A percentile compares a stretch with the other conserved stretches of the same genome.
These are phyloP conservation scores for Myopa testacea DNA, from an alignment of 2,888 invertebrate genomes.

Conservation along the genomic window DNA sequence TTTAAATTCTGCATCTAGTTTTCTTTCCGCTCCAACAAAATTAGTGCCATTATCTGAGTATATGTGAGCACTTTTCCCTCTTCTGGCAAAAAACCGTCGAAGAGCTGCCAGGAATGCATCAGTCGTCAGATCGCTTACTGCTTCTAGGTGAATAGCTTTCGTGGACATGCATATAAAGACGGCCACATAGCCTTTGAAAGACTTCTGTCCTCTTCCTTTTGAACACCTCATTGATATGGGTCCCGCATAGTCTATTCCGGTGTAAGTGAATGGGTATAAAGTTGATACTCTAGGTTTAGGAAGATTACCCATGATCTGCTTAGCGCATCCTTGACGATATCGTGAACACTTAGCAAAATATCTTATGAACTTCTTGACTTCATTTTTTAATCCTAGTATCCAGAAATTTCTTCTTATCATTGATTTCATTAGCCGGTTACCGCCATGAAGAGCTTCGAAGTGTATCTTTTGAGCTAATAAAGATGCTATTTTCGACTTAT, in stretches of 20 bases:
- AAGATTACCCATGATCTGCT: slow-evolving; percentile 24
- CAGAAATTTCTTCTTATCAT: slow-evolving; percentile 16
- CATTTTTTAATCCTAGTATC: slow-evolving; percentile 21
- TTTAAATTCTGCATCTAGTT: too few species aligned
- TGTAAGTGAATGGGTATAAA: not conserved
- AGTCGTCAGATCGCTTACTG: slow-evolving; percentile 4
- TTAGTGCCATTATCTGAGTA: slow-evolving; percentile 19
- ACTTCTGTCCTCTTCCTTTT: slow-evolving; percentile 1
- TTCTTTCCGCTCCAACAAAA: not conserved
- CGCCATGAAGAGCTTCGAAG: slow-evolving; percentile 7
- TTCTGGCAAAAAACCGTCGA: not conserved
- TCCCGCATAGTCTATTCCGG: slow-evolving; percentile 20
- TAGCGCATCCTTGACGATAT: not conserved
- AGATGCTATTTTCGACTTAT: slow-evolving; percentile 10
- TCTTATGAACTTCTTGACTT: not conserved
- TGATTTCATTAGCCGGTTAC: not conserved
- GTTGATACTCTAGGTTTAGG: not conserved
- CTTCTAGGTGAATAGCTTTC: slow-evolving; percentile 21
- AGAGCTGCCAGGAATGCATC: not conserved
- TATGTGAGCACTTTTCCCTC: not conserved
- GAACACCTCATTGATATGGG: not conserved
- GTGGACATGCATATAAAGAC: slow-evolving; percentile 23
- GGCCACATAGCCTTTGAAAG: slow-evolving; percentile 21
- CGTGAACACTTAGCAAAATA: slow-evolving; percentile 1
- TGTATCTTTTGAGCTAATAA: slow-evolving; percentile 3